These are phyloP conservation scores for Bubo bubo DNA, from an alignment of 2,113 vertebrate species.

Conservation along the genomic window DNA sequence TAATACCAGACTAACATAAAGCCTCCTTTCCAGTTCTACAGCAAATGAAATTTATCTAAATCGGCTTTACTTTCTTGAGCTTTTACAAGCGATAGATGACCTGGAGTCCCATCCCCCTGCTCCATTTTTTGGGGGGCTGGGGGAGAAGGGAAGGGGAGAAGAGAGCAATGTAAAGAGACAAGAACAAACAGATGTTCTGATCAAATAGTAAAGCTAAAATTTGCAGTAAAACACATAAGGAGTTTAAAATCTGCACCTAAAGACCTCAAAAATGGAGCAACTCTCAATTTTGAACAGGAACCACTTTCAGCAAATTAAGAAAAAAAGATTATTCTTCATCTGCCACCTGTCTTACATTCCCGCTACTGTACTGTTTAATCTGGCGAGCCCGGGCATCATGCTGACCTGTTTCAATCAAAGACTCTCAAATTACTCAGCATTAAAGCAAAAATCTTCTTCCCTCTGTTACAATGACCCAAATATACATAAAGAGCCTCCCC, in stretches of 20 bases:
- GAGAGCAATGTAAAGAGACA: background rate
- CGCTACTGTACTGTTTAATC: background rate
- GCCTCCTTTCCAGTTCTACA: conserved; percentile 25
- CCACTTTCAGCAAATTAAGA: background rate
- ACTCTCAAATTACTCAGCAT: conserved; percentile 44
- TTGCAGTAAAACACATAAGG: background rate
- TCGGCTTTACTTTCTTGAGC: conserved; percentile 44
- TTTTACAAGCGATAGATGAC: background rate
- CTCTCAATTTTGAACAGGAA: background rate
- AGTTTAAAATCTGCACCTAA: background rate
- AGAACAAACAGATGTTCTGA: background rate
- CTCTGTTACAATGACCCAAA: conserved; percentile 36
- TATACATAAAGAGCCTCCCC: background rate
- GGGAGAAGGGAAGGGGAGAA: background rate
- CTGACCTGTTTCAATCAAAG: conserved; percentile 30
- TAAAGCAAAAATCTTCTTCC: background rate
- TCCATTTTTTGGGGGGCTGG: background rate
- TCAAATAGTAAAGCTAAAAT: background rate
- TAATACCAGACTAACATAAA: conserved; percentile 55
- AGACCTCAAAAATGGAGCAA: background rate
- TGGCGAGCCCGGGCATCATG: background rate
- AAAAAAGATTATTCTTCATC: conserved; percentile 29
- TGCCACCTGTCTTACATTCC: conserved; percentile 13
- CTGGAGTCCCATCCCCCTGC: background rate
- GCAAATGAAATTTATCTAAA: conserved; percentile 49